Conservation (phyloP, 1,140 invertebrate genomes). For the Phenacoccus solenopsis region DNA sequence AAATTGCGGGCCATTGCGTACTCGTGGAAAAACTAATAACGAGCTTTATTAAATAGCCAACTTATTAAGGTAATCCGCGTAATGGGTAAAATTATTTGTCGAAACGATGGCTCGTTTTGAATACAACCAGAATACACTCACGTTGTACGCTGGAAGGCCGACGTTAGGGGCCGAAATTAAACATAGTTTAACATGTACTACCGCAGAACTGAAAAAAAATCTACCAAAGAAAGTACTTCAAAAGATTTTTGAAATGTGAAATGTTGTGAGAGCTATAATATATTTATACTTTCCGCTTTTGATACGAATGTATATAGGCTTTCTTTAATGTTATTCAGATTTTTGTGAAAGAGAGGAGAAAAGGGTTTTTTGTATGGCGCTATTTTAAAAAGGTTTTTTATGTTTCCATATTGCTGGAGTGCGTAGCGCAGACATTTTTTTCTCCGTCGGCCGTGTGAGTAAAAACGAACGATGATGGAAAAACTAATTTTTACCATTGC, state of each 20-base stretch:
- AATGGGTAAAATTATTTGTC: not conserved
- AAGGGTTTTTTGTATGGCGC: not conserved
- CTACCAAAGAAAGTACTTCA: not conserved
- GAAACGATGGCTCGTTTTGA: too few relatives aligned
- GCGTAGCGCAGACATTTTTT: not conserved
- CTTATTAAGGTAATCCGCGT: not conserved
- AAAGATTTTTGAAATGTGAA: constrained; percentile 1
- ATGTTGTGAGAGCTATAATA: not conserved
- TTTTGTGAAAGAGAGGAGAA: not conserved
- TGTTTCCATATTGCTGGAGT: not conserved
- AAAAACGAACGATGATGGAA: not conserved
- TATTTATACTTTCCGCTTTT: constrained; percentile 3
- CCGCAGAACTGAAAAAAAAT: not conserved
- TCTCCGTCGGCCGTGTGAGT: not conserved
- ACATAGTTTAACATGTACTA: not conserved
- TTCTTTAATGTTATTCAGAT: constrained; percentile 3
- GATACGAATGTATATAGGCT: not conserved
- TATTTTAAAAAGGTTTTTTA: not conserved
- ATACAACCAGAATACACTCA: too few relatives aligned
- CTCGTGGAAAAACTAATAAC: constrained; percentile 3
- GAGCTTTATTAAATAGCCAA: not conserved
- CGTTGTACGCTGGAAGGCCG: too few relatives aligned
- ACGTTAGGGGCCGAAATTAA: not conserved
- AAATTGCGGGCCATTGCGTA: too few relatives aligned
- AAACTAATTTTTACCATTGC: constrained; percentile 4